Evolutionary conservation across 2,888 invertebrate genomes (phyloP), one percentile per base, ranked within the genome.

Genomic region (Eupithecia insigniata): DNA sequence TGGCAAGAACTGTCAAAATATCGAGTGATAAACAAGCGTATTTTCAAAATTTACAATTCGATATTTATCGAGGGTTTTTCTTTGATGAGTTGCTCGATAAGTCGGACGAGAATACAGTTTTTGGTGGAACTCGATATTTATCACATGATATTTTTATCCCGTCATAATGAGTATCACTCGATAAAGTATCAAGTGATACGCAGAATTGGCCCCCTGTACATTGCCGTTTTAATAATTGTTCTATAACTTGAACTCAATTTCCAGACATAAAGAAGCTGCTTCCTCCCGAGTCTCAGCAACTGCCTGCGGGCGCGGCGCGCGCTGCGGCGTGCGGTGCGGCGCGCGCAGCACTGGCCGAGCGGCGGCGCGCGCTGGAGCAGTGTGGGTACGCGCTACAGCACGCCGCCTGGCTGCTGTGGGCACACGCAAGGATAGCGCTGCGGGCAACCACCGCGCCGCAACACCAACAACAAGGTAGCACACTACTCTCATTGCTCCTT

Each of bases 401-500:
- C 79, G 96, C 96, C 80, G 90, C 97, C 69, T 96, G 97, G 84
- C 94, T 98, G 75, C 92, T 97, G 76, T 97, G 97, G 97, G 95
- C 96, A 68, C 97, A 97, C 89, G 89, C 97, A 67, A 96, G 97
- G 80, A 96, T 96, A 83, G 96, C 96, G 83, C 95, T 97, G 90
- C 90, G 96, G 69, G 95, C 43, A 2, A n/a, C 95, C 78, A 95
- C 96, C 0, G 94, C 67, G 28, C 69, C 86, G 18, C 55, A 64
- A 32, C 26, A 43, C 26, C 58, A 60, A 2, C 36, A 30, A 6
- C 60, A 72, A 18, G 66, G 72, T 72, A 60, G 0, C 46, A 46
- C 43, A 18, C 43, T 43, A 18, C 3, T 39, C 39, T 5, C 43
- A 43, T 6, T 43, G 43, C 39, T 39, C 16, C 39, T 16, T 4